phyloP scores from a whole-genome alignment of 2,113 vertebrate species.

The Scomber colias region DNA sequence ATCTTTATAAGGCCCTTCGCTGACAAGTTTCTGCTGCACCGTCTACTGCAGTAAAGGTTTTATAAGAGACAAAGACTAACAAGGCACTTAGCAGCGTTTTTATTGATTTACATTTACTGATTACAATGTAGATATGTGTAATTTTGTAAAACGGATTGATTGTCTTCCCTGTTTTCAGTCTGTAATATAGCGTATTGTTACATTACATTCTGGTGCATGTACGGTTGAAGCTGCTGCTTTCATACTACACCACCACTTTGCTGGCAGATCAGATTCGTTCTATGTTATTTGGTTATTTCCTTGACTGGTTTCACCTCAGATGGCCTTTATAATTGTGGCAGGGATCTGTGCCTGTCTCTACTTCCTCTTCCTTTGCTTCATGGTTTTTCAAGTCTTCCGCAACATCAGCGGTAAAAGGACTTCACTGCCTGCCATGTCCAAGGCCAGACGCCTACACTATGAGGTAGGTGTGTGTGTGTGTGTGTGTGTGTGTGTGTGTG shows the following conservation, averaged over 20 bases:
- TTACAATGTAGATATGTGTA: too few species aligned
- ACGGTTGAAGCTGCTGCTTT: background rate
- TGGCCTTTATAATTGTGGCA: constrained; percentile 98
- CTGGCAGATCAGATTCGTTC: background rate
- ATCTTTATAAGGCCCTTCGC: constrained; percentile 8
- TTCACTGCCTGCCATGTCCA: constrained; percentile 95
- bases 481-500: constrained; percentile 73
- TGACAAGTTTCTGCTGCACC: constrained; percentile 8
- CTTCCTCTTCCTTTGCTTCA: constrained; percentile 98
- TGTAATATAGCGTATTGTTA: background rate
- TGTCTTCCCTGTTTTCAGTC: background rate
- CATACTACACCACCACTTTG: background rate
- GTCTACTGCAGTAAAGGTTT: background rate
- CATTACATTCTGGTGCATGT: too few species aligned
- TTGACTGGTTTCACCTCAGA: constrained; percentile 84
- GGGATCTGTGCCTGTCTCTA: constrained; percentile 98
- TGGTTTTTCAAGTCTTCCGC: constrained; percentile 98
- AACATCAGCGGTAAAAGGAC: constrained; percentile 96
- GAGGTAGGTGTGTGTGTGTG: constrained; percentile 89
- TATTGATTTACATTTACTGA: background rate
- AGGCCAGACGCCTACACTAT: constrained; percentile 94
- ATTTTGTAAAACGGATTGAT: too few species aligned
- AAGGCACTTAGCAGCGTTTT: background rate
- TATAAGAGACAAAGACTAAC: background rate
- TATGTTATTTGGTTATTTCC: constrained; percentile 30